These are phyloP conservation scores for Sylvia atricapilla DNA, from an alignment of 2,113 vertebrate genomes.

Conservation along the genomic window DNA sequence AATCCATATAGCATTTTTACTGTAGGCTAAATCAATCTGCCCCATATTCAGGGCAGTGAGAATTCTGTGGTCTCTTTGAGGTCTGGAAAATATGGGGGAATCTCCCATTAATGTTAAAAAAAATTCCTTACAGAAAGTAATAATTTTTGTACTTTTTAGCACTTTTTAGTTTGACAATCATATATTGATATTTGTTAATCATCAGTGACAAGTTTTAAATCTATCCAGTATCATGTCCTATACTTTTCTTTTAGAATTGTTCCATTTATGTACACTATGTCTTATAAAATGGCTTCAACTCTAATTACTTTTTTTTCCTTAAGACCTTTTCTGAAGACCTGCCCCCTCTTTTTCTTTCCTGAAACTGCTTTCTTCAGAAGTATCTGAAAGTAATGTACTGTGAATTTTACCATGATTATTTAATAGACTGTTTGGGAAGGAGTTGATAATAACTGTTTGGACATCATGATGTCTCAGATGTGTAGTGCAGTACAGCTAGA, in stretches of 20 bases:
- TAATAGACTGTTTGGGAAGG: background rate
- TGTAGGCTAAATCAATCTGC: background rate
- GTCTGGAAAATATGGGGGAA: background rate
- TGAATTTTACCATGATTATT: background rate
- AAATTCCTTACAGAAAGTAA: background rate
- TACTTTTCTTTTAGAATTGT: background rate
- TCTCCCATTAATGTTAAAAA: background rate
- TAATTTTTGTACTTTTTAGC: background rate
- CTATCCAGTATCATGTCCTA: background rate
- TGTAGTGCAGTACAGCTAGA: background rate
- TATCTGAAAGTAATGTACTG: background rate
- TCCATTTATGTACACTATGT: background rate
- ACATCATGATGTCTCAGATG: background rate
- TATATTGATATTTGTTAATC: background rate
- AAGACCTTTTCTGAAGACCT: background rate
- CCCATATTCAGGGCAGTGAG: background rate
- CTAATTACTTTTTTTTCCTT: background rate
- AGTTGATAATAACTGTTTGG: background rate
- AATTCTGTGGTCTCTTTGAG: background rate
- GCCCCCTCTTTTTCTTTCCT: background rate
- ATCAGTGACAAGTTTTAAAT: background rate
- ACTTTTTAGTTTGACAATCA: background rate
- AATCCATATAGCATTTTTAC: background rate
- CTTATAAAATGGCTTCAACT: background rate
- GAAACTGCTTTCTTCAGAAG: background rate